Conservation (phyloP, 1,140 invertebrate genomes). For the Cydia amplana region DNA sequence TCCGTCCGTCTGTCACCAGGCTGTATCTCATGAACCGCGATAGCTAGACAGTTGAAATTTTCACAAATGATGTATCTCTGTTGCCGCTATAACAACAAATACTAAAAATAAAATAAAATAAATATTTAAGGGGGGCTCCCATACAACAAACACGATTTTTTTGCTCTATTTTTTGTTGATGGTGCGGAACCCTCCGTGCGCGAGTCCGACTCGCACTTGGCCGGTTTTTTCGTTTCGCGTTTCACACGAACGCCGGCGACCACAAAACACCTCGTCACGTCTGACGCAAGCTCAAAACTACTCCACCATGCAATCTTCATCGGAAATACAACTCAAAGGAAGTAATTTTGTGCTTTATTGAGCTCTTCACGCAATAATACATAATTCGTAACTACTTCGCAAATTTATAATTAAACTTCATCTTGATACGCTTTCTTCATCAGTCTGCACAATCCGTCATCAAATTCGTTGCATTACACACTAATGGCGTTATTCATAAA, state of each 20-base stretch:
- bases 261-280: conserved; percentile 30
- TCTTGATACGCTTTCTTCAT: conserved; percentile 58
- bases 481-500: no score
- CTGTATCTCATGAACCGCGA: no score
- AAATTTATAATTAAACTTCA: conserved; percentile 50
- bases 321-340: conserved; percentile 46
- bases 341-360: conserved; percentile 68
- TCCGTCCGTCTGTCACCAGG: no score
- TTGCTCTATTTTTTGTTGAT: no score
- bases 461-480: conserved; percentile 16
- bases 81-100: no score
- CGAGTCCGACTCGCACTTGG: no score
- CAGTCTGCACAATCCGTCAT: conserved; percentile 7
- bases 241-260: conserved; percentile 13
- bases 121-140: no score
- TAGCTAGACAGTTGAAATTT: no score
- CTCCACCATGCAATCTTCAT: conserved; percentile 42
- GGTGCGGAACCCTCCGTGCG: no score
- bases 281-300: conserved; percentile 23
- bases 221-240: conserved; percentile 17
- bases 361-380: conserved; percentile 50
- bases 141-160: no score
- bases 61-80: no score
- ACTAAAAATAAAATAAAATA: no score
- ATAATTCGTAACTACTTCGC: conserved; percentile 42